Conservation (phyloP, 1,140 invertebrate genomes). For the Scylla paramamosain region DNA sequence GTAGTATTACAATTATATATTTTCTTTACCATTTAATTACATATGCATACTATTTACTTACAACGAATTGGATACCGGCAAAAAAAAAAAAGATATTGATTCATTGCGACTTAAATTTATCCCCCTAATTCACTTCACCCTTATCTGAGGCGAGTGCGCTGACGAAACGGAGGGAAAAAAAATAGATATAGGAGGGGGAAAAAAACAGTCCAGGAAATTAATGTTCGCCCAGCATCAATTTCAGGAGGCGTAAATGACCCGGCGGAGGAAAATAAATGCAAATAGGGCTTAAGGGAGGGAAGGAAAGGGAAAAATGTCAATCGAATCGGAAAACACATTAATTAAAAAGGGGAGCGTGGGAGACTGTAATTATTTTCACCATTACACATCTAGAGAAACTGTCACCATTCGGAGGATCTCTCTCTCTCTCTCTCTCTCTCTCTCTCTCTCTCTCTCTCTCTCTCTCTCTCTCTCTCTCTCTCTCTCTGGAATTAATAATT, state of each 20-base stretch:
- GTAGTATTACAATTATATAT: too few species aligned
- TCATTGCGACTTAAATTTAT: too few species aligned
- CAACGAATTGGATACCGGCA: too few species aligned
- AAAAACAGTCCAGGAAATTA: neutral
- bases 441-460: conserved; percentile 20
- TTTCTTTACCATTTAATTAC: too few species aligned
- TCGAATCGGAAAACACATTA: neutral
- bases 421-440: conserved; percentile 18
- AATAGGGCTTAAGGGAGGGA: neutral
- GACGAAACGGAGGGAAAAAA: neutral
- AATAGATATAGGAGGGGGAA: neutral
- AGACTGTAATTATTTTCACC: neutral
- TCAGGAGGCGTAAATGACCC: neutral
- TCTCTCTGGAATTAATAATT: neutral
- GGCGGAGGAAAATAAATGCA: neutral
- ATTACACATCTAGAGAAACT: too few species aligned
- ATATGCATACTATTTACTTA: too few species aligned
- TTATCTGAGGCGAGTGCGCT: neutral
- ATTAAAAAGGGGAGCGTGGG: neutral
- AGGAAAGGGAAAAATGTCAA: neutral
- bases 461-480: conserved; percentile 14
- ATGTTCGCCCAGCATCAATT: neutral
- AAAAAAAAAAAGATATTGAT: too few species aligned
- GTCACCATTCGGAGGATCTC: neutral
- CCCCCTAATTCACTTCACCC: too few species aligned